phyloP scores from a whole-genome alignment of 1,140 invertebrate genomes.

The Leucophenga varia region DNA sequence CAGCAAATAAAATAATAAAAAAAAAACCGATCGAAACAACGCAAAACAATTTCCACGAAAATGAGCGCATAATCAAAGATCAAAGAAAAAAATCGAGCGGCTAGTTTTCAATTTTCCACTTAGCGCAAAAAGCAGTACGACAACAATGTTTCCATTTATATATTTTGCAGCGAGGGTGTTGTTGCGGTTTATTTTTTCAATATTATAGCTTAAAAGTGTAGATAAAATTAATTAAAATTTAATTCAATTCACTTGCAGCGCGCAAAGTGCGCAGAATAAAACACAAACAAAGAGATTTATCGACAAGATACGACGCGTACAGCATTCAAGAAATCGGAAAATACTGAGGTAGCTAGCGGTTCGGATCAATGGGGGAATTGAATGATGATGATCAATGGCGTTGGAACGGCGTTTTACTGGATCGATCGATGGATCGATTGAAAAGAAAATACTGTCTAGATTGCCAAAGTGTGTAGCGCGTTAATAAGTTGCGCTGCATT shows the following conservation, averaged over 20 bases:
- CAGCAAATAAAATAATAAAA: conserved; percentile 43
- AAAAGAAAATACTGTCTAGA: no score
- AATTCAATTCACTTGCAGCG: conserved; percentile 49
- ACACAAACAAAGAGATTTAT: conserved; percentile 55
- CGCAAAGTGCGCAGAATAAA: conserved; percentile 23
- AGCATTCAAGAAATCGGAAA: conserved; percentile 32
- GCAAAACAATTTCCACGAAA: conserved; percentile 45
- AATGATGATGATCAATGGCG: conserved; percentile 31
- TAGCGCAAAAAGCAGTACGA: no score
- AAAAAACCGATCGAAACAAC: conserved; percentile 39
- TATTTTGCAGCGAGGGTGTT: neutral
- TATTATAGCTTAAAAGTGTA: conserved; percentile 45
- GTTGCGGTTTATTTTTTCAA: no score
- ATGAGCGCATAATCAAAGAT: conserved; percentile 26
- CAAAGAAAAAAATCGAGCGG: conserved; percentile 6
- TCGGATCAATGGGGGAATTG: no score
- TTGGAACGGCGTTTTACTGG: neutral
- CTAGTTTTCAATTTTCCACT: conserved; percentile 22
- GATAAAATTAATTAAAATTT: conserved; percentile 56
- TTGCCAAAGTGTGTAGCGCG: no score
- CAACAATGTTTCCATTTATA: conserved; percentile 6
- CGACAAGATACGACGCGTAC: conserved; percentile 49
- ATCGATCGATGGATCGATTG: no score
- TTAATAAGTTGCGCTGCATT: no score
- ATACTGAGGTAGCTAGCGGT: neutral